A percentile compares a stretch with the other conserved stretches of the same genome.
Conservation (phyloP, 1,140 invertebrate species). For the Ostrea edulis region DNA sequence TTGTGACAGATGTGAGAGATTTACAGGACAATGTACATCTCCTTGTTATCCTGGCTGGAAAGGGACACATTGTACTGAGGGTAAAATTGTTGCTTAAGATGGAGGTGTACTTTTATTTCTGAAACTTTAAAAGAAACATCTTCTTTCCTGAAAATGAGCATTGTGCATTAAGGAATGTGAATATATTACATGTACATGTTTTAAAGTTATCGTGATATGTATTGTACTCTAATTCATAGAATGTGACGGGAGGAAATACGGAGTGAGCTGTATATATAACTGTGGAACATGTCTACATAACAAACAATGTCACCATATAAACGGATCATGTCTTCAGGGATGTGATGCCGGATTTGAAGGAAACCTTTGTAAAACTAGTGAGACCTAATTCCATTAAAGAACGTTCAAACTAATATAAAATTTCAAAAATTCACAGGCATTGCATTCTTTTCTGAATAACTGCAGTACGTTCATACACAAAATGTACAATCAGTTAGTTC, state of each 20-base stretch:
- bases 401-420: too few species aligned
- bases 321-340: background rate
- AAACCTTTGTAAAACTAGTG: background rate
- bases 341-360: background rate
- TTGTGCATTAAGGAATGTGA: too few species aligned
- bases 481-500: too few species aligned
- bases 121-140: too few species aligned
- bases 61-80: background rate
- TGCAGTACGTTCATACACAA: too few species aligned
- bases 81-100: background rate
- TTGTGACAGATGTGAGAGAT: background rate
- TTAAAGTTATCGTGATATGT: background rate
- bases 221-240: background rate
- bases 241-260: background rate
- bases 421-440: too few species aligned
- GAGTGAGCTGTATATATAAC: background rate
- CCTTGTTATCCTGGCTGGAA: background rate
- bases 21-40: background rate
- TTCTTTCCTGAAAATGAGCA: too few species aligned
- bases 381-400: background rate
- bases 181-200: too few species aligned
- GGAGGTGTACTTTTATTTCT: background rate
- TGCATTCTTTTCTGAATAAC: too few species aligned
- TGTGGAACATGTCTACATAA: background rate
- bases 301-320: background rate